phyloP scores from a whole-genome alignment of 1,140 invertebrate species.

The Oncopeltus fasciatus region DNA sequence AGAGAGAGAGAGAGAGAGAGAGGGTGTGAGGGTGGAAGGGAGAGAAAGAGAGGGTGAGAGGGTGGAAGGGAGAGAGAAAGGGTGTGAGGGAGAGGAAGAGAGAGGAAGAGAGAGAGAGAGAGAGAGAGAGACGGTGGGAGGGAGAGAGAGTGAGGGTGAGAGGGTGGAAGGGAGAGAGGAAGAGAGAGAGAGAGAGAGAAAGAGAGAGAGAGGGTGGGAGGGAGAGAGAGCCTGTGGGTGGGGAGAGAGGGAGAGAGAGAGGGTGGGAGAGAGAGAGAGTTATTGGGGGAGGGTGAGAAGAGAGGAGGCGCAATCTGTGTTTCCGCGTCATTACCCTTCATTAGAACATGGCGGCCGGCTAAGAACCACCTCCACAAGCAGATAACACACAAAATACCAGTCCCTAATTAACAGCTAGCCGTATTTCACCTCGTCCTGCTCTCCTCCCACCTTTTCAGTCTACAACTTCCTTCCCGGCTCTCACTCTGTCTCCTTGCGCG shows the following conservation, averaged over 20 bases:
- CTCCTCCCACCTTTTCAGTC: neutral
- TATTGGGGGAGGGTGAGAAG: neutral
- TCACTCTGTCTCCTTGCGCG: no score
- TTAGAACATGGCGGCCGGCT: neutral
- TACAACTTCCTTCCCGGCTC: no score
- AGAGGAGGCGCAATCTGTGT: neutral
- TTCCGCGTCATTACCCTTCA: neutral
- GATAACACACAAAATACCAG: neutral
- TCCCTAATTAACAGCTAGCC: neutral
- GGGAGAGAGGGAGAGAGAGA: constrained; percentile 10
- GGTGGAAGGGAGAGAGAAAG: neutral
- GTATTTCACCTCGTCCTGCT: neutral
- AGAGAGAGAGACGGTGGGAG: neutral
- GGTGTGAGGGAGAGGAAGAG: neutral
- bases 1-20: constrained; percentile 12
- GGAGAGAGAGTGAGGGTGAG: neutral
- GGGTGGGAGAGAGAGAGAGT: neutral
- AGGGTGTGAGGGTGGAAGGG: neutral
- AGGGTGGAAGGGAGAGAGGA: no score
- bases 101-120: constrained; percentile 1
- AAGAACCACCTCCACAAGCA: neutral
- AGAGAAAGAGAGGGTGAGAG: neutral
- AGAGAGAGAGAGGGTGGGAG: constrained; percentile 4
- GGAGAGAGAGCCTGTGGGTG: no score
- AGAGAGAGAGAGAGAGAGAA: constrained; percentile 6